These are phyloP conservation scores for Ormyrus nitidulus DNA, from an alignment of 2,888 invertebrate genomes.

Conservation along the genomic window DNA sequence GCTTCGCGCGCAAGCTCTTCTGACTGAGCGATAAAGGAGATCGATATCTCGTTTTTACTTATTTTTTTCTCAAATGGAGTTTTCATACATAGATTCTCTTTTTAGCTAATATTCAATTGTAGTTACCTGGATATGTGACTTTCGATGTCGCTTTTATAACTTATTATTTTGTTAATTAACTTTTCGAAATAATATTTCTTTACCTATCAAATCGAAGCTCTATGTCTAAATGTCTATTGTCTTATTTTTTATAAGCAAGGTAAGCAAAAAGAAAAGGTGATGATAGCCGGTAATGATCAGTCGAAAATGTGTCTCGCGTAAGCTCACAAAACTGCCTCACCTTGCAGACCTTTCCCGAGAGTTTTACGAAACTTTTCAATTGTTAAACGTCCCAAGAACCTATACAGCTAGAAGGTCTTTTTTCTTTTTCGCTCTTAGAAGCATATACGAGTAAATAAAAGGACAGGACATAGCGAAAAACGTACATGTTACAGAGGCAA, in stretches of 20 bases:
- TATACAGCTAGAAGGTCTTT: not conserved
- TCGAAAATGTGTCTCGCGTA: constrained; percentile 1
- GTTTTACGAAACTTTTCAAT: constrained; percentile 45
- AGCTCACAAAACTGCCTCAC: constrained; percentile 10
- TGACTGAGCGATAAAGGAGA: constrained; percentile 40
- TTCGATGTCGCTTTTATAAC: too few relatives aligned
- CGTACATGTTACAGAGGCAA: constrained; percentile 26
- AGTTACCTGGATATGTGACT: too few relatives aligned
- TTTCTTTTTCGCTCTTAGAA: not conserved
- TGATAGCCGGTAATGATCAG: constrained; percentile 1
- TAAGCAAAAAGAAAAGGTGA: not conserved
- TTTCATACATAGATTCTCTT: not conserved
- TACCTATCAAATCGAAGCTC: too few relatives aligned
- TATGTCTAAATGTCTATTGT: not conserved
- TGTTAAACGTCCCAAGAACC: constrained; percentile 35
- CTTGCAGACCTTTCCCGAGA: constrained; percentile 15
- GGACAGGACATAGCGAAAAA: constrained; percentile 4
- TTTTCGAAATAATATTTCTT: too few relatives aligned
- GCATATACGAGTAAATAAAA: constrained; percentile 1
- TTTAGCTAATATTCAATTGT: too few relatives aligned
- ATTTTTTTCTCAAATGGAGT: constrained; percentile 14
- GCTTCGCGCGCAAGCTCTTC: not conserved
- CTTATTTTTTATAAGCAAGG: not conserved
- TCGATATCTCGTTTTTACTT: constrained; percentile 38
- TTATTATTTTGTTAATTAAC: too few relatives aligned